Evolutionary conservation across 2,888 invertebrate genomes (phyloP).

Genomic region (Latrodectus elegans): DNA sequence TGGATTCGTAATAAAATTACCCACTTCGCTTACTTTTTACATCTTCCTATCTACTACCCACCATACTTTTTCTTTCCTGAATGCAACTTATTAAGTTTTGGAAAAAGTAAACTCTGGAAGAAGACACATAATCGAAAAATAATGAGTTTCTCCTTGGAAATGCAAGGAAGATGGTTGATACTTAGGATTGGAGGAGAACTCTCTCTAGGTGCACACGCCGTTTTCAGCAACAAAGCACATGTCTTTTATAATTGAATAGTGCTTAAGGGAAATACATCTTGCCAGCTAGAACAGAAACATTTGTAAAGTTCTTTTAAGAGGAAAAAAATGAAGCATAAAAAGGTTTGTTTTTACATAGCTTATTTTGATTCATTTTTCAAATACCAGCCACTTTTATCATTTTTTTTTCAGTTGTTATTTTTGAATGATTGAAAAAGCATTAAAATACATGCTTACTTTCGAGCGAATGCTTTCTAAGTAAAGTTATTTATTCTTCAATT

Average conservation of each 20-base stretch:
- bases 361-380: conserved; percentile 58
- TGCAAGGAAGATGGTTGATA: conserved; percentile 31
- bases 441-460: conserved; percentile 7
- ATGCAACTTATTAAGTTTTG: conserved; percentile 36
- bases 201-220: conserved; percentile 2
- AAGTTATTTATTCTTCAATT: not conserved
- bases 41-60: not conserved
- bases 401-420: conserved; percentile 24
- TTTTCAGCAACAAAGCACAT: conserved; percentile 26
- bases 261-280: conserved; percentile 51
- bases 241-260: conserved; percentile 53
- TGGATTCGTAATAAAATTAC: no score
- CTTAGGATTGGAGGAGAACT: not conserved
- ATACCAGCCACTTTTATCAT: conserved; percentile 43
- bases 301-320: not conserved
- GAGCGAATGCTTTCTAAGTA: not conserved
- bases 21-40: not conserved
- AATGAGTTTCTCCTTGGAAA: conserved; percentile 30
- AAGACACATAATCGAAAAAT: conserved; percentile 46
- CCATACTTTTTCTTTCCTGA: not conserved
- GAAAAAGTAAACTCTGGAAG: conserved; percentile 1
- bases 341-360: conserved; percentile 32
- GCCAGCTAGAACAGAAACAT: not conserved
- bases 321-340: conserved; percentile 1
- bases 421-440: conserved; percentile 48